Evolutionary conservation across 2,797 vertebrate species (phyloP), one percentile per base, ranked within the genome.

Genomic region (Gymnocypris eckloni): DNA sequence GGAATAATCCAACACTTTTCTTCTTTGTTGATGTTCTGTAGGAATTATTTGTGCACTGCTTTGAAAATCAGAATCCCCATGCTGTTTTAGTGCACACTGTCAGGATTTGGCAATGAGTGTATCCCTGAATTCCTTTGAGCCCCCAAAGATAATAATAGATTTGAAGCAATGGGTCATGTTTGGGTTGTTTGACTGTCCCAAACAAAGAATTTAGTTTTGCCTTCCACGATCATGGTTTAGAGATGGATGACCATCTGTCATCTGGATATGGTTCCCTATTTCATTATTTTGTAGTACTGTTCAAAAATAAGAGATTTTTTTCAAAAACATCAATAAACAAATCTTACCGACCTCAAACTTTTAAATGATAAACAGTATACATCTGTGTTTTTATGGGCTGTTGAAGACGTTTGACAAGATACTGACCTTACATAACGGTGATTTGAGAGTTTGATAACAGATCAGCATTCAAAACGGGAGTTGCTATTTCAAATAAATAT

Each of bases 401-500:
- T 56, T 59, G 54, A 59, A 78, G 52, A 43, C 13, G 0, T 59
- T 71, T 41, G 72, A 61, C 79, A 22, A 33, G 37, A 33, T 13
- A 66, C 28, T 84, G 78, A 81, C 45, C 71, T 25, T 52, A 3
- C 41, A 56, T 48, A 75, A 77, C 81, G 69, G 59, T 28, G 20
- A 15, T 15, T 67, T 71, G 33, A 28, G 54, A 25, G 6, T 50
- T 67, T 50, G 25, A 72, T 39, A 72, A 54, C 70, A 22, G 37
- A 12, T 69, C 67, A 56, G 13, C 39, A 15, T 54, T 64, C 70
- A 83, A 72, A 75, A 52, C 37, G 25, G 18, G 33, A 72, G 45
- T n/a, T 52, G 48, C 54, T 73, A 86, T 86, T 83, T 87, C 54
- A 82, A 71, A 86, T 89, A 56, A 79, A 45, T 61, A 78, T 76